Evolutionary conservation across 2,888 invertebrate species (phyloP), one percentile per base, ranked within the genome.

Genomic region (Drosophila greeni): DNA sequence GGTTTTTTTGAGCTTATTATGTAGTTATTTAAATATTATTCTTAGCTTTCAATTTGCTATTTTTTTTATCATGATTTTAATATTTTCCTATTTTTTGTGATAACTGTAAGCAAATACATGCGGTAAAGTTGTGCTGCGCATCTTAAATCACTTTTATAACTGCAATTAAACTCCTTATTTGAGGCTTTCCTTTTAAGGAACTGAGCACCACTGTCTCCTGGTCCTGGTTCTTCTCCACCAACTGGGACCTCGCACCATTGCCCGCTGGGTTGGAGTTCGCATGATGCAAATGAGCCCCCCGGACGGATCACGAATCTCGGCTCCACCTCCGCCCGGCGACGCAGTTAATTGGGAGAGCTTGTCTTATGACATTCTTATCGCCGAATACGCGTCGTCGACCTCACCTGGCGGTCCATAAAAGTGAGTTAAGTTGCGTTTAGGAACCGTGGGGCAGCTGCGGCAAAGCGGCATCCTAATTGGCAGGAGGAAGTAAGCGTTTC

Each of bases 291-390:
- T 70, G 67, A 54, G 49, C 62, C 37, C 40, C 31, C 40, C 42
- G 48, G 8, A 29, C 14, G 39, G 48, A 29, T 20, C 20, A 20
- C 26, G 65, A 48, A 51, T 66, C 66, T 29, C 42, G 24, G 43
- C 51, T 40, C 62, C 67, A 49, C 67, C 67, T 70, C 62, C 71
- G 43, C 58, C 53, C 24, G 31, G 48, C 20, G 20, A 31, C 37
- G 70, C 69, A 79, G 78, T 84, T 86, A 85, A 84, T 85, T 84
- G 86, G 86, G 72, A 72, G 69, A 76, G 69, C 80, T 74, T 80
- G 79, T 82, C 79, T 85, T 84, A 82, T 81, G 85, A 79, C 84
- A 82, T 77, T 79, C 75, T 77, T 74, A 79, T 85, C 82, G 77
- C 77, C 43, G 43, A 52, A 61, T 60, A 60, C 54, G 70, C 55